Conservation (phyloP, 2,113 vertebrate species). For the Trochalopteron elliotii region DNA sequence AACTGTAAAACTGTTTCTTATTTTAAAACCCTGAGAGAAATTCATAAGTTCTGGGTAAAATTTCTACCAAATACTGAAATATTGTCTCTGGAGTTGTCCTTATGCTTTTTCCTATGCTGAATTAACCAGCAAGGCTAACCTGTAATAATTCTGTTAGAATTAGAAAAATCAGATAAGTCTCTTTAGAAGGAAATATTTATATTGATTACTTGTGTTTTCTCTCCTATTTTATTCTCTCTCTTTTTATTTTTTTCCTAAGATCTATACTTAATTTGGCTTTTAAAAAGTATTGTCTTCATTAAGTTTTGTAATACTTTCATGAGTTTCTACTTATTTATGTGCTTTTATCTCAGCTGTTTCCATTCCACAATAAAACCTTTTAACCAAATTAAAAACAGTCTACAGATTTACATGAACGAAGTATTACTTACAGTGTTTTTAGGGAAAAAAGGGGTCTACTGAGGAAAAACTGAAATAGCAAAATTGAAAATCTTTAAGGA, state of each 20-base stretch:
- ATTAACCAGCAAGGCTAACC: rapidly evolving
- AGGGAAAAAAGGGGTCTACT: not conserved
- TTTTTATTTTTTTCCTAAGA: not conserved
- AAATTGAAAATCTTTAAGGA: not conserved
- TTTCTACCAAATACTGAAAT: not conserved
- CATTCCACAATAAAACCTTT: not conserved
- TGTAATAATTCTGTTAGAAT: not conserved
- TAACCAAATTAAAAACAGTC: not conserved
- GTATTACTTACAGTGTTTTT: not conserved
- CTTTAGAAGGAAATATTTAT: not conserved
- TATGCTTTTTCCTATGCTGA: not conserved
- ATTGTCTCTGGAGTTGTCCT: not conserved
- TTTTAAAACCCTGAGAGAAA: not conserved
- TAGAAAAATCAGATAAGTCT: not conserved
- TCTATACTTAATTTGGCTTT: not conserved
- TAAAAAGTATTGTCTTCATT: not conserved
- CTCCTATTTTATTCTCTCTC: not conserved
- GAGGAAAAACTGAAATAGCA: not conserved
- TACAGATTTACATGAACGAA: not conserved
- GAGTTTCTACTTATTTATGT: not conserved
- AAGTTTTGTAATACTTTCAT: not conserved
- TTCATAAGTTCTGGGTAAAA: not conserved
- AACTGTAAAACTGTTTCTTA: not conserved
- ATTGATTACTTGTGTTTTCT: not conserved
- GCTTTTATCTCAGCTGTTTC: not conserved